These are phyloP conservation scores for Lottia gigantea DNA, from an alignment of 2,888 invertebrate species.

Conservation along the genomic window DNA sequence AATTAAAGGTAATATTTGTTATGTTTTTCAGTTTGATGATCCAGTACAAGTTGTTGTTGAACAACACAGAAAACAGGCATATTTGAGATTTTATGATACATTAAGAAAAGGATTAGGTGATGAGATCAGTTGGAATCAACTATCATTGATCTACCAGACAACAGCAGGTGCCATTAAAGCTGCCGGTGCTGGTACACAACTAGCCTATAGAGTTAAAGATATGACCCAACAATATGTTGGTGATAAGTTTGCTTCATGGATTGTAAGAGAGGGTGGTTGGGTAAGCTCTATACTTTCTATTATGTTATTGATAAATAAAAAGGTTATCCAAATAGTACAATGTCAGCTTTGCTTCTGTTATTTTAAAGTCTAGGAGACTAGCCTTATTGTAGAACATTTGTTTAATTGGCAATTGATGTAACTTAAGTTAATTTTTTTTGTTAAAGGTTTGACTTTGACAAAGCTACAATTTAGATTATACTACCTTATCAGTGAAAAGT, in stretches of 20 bases:
- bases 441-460: too few relatives aligned
- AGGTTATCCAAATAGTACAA: too few relatives aligned
- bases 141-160: constrained; percentile 61
- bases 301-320: too few relatives aligned
- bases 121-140: constrained; percentile 58
- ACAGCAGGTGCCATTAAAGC: constrained; percentile 56
- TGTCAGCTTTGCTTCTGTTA: too few relatives aligned
- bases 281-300: constrained; percentile 42
- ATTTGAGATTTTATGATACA: constrained; percentile 57
- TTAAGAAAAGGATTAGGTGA: constrained; percentile 53
- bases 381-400: too few relatives aligned
- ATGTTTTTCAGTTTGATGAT: constrained; percentile 19
- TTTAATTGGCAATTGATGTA: too few relatives aligned
- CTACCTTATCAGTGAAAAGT: too few relatives aligned
- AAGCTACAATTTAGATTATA: too few relatives aligned
- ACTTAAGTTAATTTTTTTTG: too few relatives aligned
- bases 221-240: constrained; percentile 61
- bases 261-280: constrained; percentile 66
- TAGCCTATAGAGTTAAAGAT: constrained; percentile 60
- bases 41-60: constrained; percentile 34
- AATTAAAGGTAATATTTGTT: too few relatives aligned
- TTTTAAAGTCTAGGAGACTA: too few relatives aligned
- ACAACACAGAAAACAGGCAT: constrained; percentile 50
- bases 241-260: constrained; percentile 65
- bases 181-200: constrained; percentile 57